These are phyloP conservation scores for Esperia sulphurella DNA, from an alignment of 2,888 invertebrate species.

Conservation along the genomic window DNA sequence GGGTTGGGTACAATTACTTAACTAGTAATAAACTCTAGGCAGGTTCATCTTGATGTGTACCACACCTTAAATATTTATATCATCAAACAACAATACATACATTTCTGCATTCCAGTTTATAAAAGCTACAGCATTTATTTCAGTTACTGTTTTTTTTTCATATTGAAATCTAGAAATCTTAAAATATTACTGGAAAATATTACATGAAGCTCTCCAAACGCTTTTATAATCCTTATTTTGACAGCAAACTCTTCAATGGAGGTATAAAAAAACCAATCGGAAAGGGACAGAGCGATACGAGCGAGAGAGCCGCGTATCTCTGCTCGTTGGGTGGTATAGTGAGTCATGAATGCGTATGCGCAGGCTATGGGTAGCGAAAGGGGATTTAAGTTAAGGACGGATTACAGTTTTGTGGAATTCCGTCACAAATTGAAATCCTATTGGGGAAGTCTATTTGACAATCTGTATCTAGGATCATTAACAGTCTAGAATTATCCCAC, in stretches of 20 bases:
- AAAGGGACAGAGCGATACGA: constrained; percentile 38
- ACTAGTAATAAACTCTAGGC: too few species aligned
- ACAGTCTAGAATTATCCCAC: too few species aligned
- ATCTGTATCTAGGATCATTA: too few species aligned
- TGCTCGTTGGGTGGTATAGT: constrained; percentile 68
- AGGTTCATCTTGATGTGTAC: too few species aligned
- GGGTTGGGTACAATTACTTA: too few species aligned
- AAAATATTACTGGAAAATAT: constrained; percentile 3
- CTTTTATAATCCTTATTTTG: constrained; percentile 79
- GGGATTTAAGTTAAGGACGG: constrained; percentile 36
- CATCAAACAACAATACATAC: too few species aligned
- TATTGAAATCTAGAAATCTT: not conserved
- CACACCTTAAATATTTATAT: too few species aligned
- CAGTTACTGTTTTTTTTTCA: too few species aligned
- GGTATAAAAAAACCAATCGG: constrained; percentile 46
- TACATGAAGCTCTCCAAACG: constrained; percentile 61
- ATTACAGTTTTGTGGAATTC: constrained; percentile 21
- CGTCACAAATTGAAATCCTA: too few species aligned
- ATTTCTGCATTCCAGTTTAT: too few species aligned
- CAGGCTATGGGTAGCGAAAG: constrained; percentile 38
- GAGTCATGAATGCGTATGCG: constrained; percentile 42
- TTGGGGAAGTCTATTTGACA: too few species aligned
- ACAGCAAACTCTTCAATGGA: constrained; percentile 74
- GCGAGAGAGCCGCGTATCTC: constrained; percentile 30
- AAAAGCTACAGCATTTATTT: too few species aligned